Evolutionary conservation across 2,888 invertebrate genomes (phyloP), one percentile per base, ranked within the genome.

Genomic region (Hyposoter dolosus): DNA sequence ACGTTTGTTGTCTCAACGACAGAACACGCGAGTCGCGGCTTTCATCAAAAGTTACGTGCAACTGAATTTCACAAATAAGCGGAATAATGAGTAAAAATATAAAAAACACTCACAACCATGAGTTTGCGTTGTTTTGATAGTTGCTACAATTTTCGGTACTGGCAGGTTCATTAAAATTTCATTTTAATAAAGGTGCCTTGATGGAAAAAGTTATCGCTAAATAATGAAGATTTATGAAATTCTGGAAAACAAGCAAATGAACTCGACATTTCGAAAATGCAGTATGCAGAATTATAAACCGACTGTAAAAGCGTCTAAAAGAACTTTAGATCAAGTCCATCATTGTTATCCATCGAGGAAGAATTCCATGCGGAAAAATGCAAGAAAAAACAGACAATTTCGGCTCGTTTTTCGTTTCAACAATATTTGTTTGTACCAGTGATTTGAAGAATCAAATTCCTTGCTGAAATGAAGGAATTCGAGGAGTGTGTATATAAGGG

Each of bases 41-140:
- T 23, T 40, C 53, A 75, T 82, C 50, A 78, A 74, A 60, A 65
- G 75, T 65, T 12, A 76, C 75, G 79, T 66, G 79, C 82, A 50
- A 77, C 15, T 28, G 15, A 68, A 60, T 56, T 60, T 60, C 28
- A 19, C 12, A 40, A 56, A 43, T 15, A 63, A 47, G 76, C 69
- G 40, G 12, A 71, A 32, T 45, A 60, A 60, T 60, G 28, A 28
- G 56, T 12, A 56, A 56, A 23, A 23, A 10, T 3, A 60, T 28
- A 15, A 3, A 60, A 28, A 60, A 28, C 28, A 15, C 28, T 2
- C 12, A 60, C 15, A 56, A 10, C 28, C 0, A 15, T 15, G 60
- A 56, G 19, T 53, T 53, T 53, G 5, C n/a, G n/a, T 53, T 19
- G 7, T 53, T 19, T 23, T 10, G 12, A 23, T 10, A 10, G 10